Evolutionary conservation across 2,797 vertebrate genomes (phyloP).

Genomic region (Manis pentadactyla): DNA sequence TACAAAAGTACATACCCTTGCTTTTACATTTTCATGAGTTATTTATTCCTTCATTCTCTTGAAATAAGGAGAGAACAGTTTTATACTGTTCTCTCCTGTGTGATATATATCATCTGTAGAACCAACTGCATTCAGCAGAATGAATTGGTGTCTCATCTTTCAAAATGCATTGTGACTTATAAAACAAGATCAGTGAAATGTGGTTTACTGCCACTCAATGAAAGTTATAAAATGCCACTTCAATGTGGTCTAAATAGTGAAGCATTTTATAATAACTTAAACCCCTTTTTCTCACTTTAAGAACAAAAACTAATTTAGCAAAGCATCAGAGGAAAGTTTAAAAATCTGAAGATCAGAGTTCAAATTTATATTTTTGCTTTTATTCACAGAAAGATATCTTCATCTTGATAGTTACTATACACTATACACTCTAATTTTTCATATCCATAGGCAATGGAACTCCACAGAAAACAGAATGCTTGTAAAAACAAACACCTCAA

Average conservation of each 20-base stretch:
- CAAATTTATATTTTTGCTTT: constrained; percentile 48
- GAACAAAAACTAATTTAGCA: constrained; percentile 55
- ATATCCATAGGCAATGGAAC: constrained; percentile 22
- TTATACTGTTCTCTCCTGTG: constrained; percentile 42
- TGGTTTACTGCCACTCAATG: constrained; percentile 49
- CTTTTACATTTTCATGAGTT: constrained; percentile 56
- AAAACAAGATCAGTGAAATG: constrained; percentile 75
- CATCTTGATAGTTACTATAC: neutral
- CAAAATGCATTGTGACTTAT: constrained; percentile 67
- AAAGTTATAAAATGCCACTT: constrained; percentile 67
- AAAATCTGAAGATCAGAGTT: constrained; percentile 46
- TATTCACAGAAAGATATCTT: constrained; percentile 58
- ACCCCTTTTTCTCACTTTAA: constrained; percentile 46
- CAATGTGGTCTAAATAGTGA: constrained; percentile 49
- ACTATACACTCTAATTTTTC: neutral
- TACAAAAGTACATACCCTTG: constrained; percentile 14
- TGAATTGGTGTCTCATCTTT: constrained; percentile 60
- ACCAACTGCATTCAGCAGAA: constrained; percentile 39
- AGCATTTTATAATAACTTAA: constrained; percentile 60
- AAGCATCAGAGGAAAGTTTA: neutral
- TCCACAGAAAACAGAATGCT: constrained; percentile 6
- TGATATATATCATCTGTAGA: constrained; percentile 64
- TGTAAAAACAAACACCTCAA: constrained; percentile 54
- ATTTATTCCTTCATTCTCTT: constrained; percentile 63
- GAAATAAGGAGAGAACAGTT: constrained; percentile 54